These are phyloP conservation scores for Bombus superbus DNA, from an alignment of 1,140 invertebrate genomes.

Conservation along the genomic window DNA sequence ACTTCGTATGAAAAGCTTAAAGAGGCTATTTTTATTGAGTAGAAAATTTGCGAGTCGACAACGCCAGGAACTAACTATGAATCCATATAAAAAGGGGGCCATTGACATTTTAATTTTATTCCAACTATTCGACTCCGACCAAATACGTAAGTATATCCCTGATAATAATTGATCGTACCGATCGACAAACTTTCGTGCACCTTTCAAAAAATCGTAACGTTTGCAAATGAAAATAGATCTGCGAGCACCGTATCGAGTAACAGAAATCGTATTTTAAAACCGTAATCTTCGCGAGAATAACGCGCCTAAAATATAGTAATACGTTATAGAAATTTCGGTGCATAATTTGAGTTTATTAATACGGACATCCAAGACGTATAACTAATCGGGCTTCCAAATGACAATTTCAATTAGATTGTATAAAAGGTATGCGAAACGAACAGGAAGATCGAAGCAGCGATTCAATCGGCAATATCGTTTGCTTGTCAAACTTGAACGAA, in stretches of 20 bases:
- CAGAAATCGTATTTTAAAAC: too few relatives aligned
- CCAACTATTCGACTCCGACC: background rate
- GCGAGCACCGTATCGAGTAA: too few relatives aligned
- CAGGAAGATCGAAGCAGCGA: background rate
- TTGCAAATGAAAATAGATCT: too few relatives aligned
- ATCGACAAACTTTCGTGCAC: background rate
- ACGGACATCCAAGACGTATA: background rate
- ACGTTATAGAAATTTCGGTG: background rate
- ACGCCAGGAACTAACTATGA: background rate
- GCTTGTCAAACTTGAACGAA: too few relatives aligned
- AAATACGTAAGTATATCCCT: background rate
- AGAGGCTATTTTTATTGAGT: constrained; percentile 68
- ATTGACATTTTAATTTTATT: background rate
- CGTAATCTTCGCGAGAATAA: background rate
- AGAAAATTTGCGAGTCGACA: constrained; percentile 56
- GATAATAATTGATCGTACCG: background rate
- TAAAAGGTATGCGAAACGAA: background rate
- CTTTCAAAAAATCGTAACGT: background rate
- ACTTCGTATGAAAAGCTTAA: constrained; percentile 62
- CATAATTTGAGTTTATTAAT: background rate
- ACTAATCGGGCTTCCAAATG: background rate
- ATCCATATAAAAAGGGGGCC: background rate
- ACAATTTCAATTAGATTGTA: too few relatives aligned
- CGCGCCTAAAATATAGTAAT: background rate
- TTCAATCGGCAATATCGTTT: background rate